A percentile compares a stretch with the other conserved stretches of the same genome.
phyloP scores from a whole-genome alignment of 1,140 invertebrate species.

The Magallana ariakensis region DNA sequence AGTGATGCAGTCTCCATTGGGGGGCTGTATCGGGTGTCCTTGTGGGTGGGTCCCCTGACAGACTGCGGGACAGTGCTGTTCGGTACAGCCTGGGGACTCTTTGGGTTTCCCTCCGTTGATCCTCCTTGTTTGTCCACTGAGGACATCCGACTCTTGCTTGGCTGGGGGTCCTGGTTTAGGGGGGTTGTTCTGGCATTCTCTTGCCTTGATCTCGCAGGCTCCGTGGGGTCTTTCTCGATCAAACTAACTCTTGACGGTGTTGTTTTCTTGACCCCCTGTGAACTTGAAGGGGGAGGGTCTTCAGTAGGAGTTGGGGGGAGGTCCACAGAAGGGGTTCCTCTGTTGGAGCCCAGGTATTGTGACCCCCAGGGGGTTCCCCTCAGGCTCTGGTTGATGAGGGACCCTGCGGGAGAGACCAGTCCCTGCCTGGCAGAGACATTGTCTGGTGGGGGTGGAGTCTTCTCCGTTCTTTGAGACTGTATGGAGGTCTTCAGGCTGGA shows the following conservation, averaged over 20 bases:
- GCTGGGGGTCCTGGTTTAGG: not conserved
- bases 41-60: not conserved
- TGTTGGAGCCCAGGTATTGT: conserved; percentile 37
- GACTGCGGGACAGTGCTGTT: not conserved
- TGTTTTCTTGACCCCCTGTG: not conserved
- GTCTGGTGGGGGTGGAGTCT: not conserved
- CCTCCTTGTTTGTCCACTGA: conserved; percentile 9
- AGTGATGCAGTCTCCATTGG: not conserved
- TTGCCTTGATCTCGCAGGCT: not conserved
- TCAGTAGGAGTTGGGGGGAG: conserved; percentile 38
- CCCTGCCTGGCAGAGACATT: not conserved
- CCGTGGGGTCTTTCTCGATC: not conserved
- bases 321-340: conserved; percentile 47
- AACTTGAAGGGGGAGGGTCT: conserved; percentile 1
- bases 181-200: not conserved
- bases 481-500: not conserved
- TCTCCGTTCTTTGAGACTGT: conserved; percentile 19
- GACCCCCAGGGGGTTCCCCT: conserved; percentile 54
- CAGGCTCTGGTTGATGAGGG: conserved; percentile 30
- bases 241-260: not conserved
- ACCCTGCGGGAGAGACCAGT: not conserved
- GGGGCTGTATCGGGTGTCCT: not conserved
- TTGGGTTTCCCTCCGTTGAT: not conserved
- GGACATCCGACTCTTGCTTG: not conserved
- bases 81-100: not conserved